phyloP scores from a whole-genome alignment of 2,113 vertebrate genomes.

The Tonatia bakeri region DNA sequence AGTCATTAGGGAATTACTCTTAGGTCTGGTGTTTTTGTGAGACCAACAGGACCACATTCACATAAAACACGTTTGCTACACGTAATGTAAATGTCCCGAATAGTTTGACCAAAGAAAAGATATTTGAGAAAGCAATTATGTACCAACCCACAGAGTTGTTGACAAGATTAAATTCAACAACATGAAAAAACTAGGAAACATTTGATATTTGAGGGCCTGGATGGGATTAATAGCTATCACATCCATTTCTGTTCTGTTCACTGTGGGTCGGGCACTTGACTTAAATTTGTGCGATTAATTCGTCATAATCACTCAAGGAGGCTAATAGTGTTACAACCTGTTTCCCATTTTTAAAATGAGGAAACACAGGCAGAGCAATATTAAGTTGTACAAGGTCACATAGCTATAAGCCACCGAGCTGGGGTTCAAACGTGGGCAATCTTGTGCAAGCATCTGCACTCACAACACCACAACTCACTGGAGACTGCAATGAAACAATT shows the following conservation, averaged over 20 bases:
- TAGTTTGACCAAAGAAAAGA: neutral
- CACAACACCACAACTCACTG: neutral
- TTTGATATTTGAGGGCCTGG: neutral
- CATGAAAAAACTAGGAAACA: neutral
- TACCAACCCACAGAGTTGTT: neutral
- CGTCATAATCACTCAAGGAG: neutral
- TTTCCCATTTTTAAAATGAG: neutral
- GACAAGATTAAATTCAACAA: neutral
- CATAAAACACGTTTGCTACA: neutral
- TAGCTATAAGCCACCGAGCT: neutral
- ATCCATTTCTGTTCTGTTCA: neutral
- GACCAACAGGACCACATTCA: rapidly evolving
- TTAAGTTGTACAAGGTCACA: neutral
- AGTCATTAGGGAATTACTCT: neutral
- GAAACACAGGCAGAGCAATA: neutral
- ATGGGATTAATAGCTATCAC: neutral
- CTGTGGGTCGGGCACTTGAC: neutral
- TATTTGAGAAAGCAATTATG: neutral
- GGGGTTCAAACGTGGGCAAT: neutral
- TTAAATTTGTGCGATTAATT: neutral
- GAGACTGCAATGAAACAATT: neutral
- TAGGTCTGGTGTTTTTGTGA: neutral
- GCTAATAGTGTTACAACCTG: neutral
- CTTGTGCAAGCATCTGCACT: neutral
- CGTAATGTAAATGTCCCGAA: neutral